phyloP scores from a whole-genome alignment of 2,113 vertebrate species.

The Petaurus breviceps region DNA sequence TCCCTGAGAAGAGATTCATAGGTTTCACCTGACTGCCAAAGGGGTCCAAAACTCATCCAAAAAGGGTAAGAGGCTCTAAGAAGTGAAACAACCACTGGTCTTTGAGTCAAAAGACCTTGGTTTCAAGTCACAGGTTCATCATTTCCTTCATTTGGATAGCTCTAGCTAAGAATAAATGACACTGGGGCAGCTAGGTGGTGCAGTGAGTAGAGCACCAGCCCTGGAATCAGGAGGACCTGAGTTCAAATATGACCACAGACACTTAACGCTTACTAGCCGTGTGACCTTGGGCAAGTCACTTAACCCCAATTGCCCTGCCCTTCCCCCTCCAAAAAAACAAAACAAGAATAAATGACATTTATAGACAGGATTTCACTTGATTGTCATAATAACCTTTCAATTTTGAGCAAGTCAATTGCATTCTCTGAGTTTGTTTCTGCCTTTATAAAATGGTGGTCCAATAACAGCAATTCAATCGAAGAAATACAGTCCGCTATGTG shows the following conservation, averaged over 20 bases:
- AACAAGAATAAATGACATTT: background rate
- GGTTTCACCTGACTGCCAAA: background rate
- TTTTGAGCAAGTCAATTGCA: background rate
- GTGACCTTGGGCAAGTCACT: no score
- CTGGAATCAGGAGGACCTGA: no score
- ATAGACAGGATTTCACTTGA: background rate
- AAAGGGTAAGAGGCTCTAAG: background rate
- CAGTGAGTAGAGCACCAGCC: no score
- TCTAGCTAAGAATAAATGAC: background rate
- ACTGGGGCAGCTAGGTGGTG: no score
- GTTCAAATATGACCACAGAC: no score
- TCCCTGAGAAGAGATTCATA: background rate
- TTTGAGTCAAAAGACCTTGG: background rate
- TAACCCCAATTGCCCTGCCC: no score
- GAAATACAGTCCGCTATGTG: no score
- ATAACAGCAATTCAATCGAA: background rate
- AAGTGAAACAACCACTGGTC: background rate
- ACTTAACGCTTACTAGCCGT: no score
- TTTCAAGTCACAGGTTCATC: background rate
- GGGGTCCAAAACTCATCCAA: background rate
- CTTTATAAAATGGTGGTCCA: background rate
- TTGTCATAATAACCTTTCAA: background rate
- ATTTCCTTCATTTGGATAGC: background rate
- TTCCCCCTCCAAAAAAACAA: no score
- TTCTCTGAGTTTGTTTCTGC: background rate